Conservation (phyloP, 2,113 vertebrate species). For the Paramisgurnus dabryanus region DNA sequence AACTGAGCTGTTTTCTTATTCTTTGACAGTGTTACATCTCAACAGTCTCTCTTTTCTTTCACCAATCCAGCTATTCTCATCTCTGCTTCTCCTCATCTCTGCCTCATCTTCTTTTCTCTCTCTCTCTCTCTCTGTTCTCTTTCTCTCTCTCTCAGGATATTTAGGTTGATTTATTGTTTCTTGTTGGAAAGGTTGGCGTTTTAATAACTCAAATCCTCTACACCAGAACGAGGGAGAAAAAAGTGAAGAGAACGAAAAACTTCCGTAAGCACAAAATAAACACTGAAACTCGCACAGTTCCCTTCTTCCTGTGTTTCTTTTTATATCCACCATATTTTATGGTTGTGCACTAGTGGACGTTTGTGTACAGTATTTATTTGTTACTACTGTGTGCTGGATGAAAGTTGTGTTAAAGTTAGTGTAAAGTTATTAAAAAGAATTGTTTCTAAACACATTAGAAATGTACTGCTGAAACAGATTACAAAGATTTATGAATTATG, state of each 20-base stretch:
- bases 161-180: constrained; percentile 80
- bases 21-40: constrained; percentile 61
- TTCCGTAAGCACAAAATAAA: constrained; percentile 77
- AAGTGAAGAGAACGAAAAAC: constrained; percentile 44
- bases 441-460: too few species aligned
- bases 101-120: constrained; percentile 23
- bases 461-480: too few species aligned
- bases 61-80: constrained; percentile 47
- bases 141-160: constrained; percentile 66
- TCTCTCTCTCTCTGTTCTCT: constrained; percentile 14
- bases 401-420: too few species aligned
- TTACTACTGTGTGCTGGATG: too few species aligned
- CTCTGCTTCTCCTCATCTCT: constrained; percentile 33
- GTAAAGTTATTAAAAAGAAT: too few species aligned
- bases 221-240: constrained; percentile 59
- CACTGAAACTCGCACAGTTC: constrained; percentile 56
- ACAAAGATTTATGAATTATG: too few species aligned
- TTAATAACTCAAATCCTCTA: constrained; percentile 80
- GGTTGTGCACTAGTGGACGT: background rate
- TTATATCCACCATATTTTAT: background rate
- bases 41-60: constrained; percentile 40
- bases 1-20: background rate
- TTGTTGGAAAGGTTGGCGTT: constrained; percentile 79
- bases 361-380: background rate
- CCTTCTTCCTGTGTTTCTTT: constrained; percentile 43